phyloP scores from a whole-genome alignment of 2,113 vertebrate genomes.

The Pionites leucogaster region DNA sequence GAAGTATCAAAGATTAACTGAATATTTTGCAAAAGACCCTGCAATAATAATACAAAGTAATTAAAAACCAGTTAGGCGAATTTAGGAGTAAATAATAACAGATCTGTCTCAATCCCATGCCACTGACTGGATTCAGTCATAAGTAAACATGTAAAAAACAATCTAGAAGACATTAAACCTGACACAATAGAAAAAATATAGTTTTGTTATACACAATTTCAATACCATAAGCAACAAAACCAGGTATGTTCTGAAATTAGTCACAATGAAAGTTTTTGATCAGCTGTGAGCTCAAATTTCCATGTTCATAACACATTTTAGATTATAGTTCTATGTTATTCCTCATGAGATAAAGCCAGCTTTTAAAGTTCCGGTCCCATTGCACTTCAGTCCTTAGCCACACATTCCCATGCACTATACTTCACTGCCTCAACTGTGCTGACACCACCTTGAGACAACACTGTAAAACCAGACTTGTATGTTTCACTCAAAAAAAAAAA shows the following conservation, averaged over 20 bases:
- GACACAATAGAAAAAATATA: background rate
- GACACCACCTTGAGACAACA: background rate
- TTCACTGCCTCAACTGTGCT: background rate
- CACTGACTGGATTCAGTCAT: background rate
- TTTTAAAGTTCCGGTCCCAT: background rate
- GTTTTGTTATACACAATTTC: background rate
- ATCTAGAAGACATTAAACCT: background rate
- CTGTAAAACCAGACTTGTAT: background rate
- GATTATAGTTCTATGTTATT: background rate
- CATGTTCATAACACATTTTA: background rate
- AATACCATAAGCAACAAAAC: background rate
- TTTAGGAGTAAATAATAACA: background rate
- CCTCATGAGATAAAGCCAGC: background rate
- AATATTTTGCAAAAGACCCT: slow-evolving; percentile 95
- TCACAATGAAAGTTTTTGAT: background rate
- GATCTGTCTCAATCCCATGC: background rate
- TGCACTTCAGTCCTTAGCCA: background rate
- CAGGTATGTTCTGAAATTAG: background rate
- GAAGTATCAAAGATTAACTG: slow-evolving; percentile 87
- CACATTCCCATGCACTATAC: background rate
- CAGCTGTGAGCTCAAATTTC: background rate
- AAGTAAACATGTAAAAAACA: background rate
- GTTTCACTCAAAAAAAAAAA: background rate
- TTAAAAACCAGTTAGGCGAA: background rate
- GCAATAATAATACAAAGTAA: slow-evolving; percentile 21